A percentile compares a stretch with the other conserved stretches of the same genome.
Conservation (phyloP, 2,888 invertebrate genomes). For the Adineta ricciae region DNA sequence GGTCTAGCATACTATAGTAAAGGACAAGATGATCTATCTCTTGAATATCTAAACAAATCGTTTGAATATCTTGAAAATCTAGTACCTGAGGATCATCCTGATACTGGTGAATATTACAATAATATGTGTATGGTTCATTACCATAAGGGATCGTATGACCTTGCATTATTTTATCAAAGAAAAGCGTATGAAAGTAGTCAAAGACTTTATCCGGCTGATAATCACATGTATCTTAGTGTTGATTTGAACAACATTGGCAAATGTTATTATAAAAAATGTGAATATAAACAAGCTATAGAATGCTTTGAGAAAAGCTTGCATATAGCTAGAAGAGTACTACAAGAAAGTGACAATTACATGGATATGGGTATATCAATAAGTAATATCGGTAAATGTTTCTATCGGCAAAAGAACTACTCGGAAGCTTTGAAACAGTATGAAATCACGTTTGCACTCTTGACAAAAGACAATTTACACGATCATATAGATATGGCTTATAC, state of each 20-base stretch:
- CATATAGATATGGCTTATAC: background rate
- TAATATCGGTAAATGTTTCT: constrained; percentile 1
- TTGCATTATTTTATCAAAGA: background rate
- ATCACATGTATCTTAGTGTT: background rate
- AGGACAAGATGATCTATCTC: background rate
- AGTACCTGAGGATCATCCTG: background rate
- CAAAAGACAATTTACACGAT: background rate
- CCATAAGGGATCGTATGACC: background rate
- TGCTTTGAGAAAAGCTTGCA: too few species aligned
- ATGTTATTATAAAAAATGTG: background rate
- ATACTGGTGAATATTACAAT: background rate
- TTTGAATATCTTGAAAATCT: background rate
- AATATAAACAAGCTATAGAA: too few species aligned
- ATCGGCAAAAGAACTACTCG: background rate
- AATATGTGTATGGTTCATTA: background rate
- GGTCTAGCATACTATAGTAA: background rate
- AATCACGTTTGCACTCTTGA: background rate
- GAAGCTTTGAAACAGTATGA: background rate
- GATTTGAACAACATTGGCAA: background rate
- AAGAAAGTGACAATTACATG: too few species aligned
- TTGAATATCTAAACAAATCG: background rate
- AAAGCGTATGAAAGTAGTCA: background rate
- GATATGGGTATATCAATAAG: background rate
- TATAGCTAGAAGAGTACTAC: too few species aligned
- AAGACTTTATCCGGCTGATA: background rate